A percentile compares a stretch with the other conserved stretches of the same genome.
Conservation (phyloP, 2,888 invertebrate species). For the Nemapogon koenigi region DNA sequence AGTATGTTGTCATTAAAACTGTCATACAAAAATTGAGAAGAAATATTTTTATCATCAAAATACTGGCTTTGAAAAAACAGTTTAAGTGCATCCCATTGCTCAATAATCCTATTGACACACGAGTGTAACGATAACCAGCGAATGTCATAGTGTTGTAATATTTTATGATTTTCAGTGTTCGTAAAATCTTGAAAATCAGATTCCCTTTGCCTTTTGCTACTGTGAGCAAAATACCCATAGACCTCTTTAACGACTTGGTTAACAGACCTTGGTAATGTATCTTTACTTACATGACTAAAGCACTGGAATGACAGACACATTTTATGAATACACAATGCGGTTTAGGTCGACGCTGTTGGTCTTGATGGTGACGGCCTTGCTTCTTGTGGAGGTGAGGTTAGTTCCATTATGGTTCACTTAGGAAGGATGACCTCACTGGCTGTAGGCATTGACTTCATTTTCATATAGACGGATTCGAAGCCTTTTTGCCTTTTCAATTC, state of each 20-base stretch:
- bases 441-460: too few relatives aligned
- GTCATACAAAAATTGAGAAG: slow-evolving; percentile 14
- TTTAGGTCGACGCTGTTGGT: too few relatives aligned
- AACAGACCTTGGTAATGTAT: background rate
- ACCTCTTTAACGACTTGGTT: background rate
- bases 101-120: slow-evolving; percentile 14
- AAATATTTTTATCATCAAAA: slow-evolving; percentile 14
- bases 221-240: slow-evolving; percentile 2
- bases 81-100: slow-evolving; percentile 14
- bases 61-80: slow-evolving; percentile 12
- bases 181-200: slow-evolving; percentile 12
- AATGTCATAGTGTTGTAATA: slow-evolving; percentile 14
- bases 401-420: too few relatives aligned
- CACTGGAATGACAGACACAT: slow-evolving; percentile 12
- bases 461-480: too few relatives aligned
- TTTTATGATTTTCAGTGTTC: slow-evolving; percentile 11
- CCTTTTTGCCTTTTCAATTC: too few relatives aligned
- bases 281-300: background rate
- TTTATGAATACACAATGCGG: slow-evolving; percentile 13
- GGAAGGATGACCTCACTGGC: too few relatives aligned
- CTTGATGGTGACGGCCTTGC: too few relatives aligned
- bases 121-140: slow-evolving; percentile 14
- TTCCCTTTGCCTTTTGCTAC: slow-evolving; percentile 1
- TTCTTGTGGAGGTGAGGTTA: too few relatives aligned
- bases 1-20: slow-evolving; percentile 12